phyloP scores from a whole-genome alignment of 2,888 invertebrate genomes.

The Eustalomyia histrio region DNA sequence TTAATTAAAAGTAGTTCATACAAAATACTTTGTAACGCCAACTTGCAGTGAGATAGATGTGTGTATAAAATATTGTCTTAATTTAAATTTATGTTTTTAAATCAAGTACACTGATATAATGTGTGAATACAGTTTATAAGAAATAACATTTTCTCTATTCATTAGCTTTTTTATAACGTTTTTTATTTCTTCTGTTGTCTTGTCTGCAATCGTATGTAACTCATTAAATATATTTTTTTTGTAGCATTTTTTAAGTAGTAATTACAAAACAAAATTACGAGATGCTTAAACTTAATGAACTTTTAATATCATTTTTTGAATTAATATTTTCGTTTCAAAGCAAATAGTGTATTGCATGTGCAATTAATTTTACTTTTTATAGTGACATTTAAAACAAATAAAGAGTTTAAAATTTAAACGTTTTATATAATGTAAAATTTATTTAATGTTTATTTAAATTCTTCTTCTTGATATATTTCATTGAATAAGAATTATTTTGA shows the following conservation, averaged over 20 bases:
- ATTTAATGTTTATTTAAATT: background rate
- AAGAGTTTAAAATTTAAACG: background rate
- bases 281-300: constrained; percentile 40
- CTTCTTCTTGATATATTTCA: too few species aligned
- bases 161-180: constrained; percentile 5
- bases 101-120: constrained; percentile 5
- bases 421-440: background rate
- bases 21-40: constrained; percentile 29
- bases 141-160: background rate
- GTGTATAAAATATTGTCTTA: constrained; percentile 22
- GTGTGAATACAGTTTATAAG: background rate
- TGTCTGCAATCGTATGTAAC: background rate
- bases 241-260: background rate
- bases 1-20: constrained; percentile 27
- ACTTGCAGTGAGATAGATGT: background rate
- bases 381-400: too few species aligned
- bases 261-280: constrained; percentile 21
- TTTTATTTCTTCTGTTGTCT: background rate
- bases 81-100: constrained; percentile 44
- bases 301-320: constrained; percentile 20
- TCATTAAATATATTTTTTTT: background rate
- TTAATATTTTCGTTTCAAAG: background rate
- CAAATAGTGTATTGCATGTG: too few species aligned
- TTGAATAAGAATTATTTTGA: too few species aligned
- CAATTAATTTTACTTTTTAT: too few species aligned